Conservation (phyloP, 1,140 invertebrate genomes). For the Heliconius hermathena region DNA sequence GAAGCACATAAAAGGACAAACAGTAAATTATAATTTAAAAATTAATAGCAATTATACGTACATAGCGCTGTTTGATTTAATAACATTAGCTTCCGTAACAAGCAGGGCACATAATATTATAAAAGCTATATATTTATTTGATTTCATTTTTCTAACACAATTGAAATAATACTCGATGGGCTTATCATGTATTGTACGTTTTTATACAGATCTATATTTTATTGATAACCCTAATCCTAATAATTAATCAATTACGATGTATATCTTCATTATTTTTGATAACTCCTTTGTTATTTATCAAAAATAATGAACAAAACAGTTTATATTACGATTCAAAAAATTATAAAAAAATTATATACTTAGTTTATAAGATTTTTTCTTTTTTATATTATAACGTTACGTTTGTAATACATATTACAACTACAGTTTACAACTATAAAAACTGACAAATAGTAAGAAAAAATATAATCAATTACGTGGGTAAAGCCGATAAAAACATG, state of each 20-base stretch:
- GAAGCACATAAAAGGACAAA: no score
- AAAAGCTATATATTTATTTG: conserved; percentile 45
- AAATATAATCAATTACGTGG: no score
- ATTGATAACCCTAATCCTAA: conserved; percentile 42
- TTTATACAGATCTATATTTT: conserved; percentile 44
- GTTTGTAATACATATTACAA: no score
- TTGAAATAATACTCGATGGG: conserved; percentile 25
- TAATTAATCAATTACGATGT: conserved; percentile 25
- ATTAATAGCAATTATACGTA: conserved; percentile 31
- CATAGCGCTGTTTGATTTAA: conserved; percentile 31
- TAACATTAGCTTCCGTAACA: conserved; percentile 46
- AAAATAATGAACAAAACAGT: no score
- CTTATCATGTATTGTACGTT: conserved; percentile 30
- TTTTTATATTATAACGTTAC: no score
- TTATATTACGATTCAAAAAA: no score
- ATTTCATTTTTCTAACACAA: conserved; percentile 43
- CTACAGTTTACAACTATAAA: no score
- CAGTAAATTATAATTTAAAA: background rate
- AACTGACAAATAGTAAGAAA: no score
- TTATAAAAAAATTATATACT: no score
- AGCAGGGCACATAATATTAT: conserved; percentile 39
- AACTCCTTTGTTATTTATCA: background rate
- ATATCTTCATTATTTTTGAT: conserved; percentile 39
- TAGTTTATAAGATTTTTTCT: no score
- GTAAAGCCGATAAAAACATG: no score